Base-by-base conservation (phyloP, 30 jellyfish, hydroid and myxozoan species). In the Morbakka virulenta region DNA sequence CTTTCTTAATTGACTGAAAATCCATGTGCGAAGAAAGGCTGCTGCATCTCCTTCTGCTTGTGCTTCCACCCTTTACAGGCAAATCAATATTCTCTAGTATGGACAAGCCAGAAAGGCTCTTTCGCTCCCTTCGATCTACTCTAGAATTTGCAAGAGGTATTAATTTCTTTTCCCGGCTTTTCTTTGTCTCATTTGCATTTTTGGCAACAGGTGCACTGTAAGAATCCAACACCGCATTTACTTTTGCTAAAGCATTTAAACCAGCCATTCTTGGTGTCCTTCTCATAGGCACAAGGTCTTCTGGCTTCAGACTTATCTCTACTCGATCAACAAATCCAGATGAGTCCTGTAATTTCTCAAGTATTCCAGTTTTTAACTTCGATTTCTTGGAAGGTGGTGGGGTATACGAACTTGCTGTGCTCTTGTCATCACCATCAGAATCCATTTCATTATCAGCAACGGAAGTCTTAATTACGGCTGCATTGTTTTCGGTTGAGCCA, bases 261-360 rank as follows among this genome's bases (percentile, higher is more conserved):
- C 98, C 81, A 1, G 98, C 98, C 96, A 92, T 92, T 23, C 98
- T 69, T 48, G 96, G 98, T 13, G 72, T 78, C 50, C 98, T 62
- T 50, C 80, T 73, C 91, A 77, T 69, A 14, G 91, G 87, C 21
- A 61, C 41, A 2, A 48, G 24, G 12, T 76, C 89, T 30, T 69
- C 96, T 3, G 89, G 68, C 34, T 33, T 41, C 21, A 32, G 3
- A 47, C 84, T 77, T 24, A 86, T 28, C 12, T 86, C 83, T 4
- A 69, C 86, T 61, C 76, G 76, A 30, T 77, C 91, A 4, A 86
- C 96, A 86, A 86, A 86, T 27, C 96, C 96, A 49, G 63, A 57
- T 12, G 96, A 86, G 0, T 80, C 48, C 67, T 77, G 83, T 34
- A 86, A 41, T 67, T 86, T 72, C 21, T 72, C 83, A 23, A 77